Percentiles rank a stretch among this genome's conserved stretches.
Evolutionary conservation across 2,113 vertebrate species (phyloP).

Genomic region (Astur gentilis): DNA sequence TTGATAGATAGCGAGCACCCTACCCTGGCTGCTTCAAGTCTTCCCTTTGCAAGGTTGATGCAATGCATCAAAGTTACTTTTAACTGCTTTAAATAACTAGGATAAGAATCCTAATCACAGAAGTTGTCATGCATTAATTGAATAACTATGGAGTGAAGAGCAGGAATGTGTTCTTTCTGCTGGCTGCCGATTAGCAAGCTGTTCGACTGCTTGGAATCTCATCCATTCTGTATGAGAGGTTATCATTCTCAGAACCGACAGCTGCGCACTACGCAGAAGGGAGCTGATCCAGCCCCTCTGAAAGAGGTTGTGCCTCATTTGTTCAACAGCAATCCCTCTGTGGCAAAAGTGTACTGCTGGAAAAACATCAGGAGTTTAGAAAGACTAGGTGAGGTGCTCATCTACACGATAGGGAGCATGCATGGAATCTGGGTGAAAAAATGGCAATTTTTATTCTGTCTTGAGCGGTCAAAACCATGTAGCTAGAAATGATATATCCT

Average conservation of each 20-base stretch:
- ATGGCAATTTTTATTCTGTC: background rate
- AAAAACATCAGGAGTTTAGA: background rate
- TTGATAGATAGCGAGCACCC: background rate
- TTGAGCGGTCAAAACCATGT: background rate
- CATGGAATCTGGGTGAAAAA: background rate
- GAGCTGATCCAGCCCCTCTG: background rate
- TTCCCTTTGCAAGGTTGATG: conserved; percentile 13
- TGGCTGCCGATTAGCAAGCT: background rate
- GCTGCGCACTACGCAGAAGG: fast-evolving
- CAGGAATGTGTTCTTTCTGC: background rate
- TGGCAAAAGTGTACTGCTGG: background rate
- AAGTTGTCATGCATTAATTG: background rate
- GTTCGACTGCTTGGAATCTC: background rate
- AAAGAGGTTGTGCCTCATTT: background rate
- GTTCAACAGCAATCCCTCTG: background rate
- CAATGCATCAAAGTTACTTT: conserved; percentile 23
- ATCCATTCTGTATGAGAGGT: background rate
- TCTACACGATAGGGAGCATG: background rate
- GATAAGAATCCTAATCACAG: conserved; percentile 19
- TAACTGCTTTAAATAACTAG: conserved; percentile 33
- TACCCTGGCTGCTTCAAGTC: background rate
- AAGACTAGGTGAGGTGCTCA: background rate
- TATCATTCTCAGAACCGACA: fast-evolving
- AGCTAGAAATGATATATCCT: background rate
- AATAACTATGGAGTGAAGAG: background rate